These are phyloP conservation scores for Sarcophilus harrisii DNA, from an alignment of 2,797 vertebrate species.

Conservation along the genomic window DNA sequence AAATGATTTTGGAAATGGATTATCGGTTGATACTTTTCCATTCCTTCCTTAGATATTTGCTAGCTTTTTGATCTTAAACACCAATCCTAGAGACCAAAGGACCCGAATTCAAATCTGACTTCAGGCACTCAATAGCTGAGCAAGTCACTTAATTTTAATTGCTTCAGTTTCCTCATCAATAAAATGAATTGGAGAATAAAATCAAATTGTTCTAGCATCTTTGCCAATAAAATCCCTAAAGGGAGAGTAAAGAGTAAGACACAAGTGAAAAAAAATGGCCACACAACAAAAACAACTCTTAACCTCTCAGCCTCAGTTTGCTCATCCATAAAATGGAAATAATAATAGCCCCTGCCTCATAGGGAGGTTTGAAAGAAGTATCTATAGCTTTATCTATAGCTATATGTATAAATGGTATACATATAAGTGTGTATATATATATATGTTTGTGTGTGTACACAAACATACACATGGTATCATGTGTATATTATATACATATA, in stretches of 20 bases:
- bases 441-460: too few species aligned
- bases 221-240: not conserved
- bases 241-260: not conserved
- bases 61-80: not conserved
- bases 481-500: too few species aligned
- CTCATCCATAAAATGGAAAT: not conserved
- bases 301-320: too few species aligned
- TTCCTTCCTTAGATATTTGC: not conserved
- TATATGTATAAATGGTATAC: too few species aligned
- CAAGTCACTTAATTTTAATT: not conserved
- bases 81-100: too few species aligned
- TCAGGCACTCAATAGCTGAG: not conserved
- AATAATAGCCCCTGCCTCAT: not conserved
- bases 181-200: not conserved
- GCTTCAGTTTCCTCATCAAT: not conserved
- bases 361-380: not conserved
- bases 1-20: not conserved
- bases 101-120: not conserved
- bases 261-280: not conserved
- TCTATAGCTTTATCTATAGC: too few species aligned
- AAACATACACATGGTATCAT: too few species aligned
- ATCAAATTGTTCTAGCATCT: not conserved
- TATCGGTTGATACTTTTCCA: not conserved
- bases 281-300: not conserved
- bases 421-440: not conserved